Percentiles rank a stretch among this genome's conserved stretches.
phyloP scores from a whole-genome alignment of 35 echinoderm and acorn worm species.

The Stichopus chloronotus region DNA sequence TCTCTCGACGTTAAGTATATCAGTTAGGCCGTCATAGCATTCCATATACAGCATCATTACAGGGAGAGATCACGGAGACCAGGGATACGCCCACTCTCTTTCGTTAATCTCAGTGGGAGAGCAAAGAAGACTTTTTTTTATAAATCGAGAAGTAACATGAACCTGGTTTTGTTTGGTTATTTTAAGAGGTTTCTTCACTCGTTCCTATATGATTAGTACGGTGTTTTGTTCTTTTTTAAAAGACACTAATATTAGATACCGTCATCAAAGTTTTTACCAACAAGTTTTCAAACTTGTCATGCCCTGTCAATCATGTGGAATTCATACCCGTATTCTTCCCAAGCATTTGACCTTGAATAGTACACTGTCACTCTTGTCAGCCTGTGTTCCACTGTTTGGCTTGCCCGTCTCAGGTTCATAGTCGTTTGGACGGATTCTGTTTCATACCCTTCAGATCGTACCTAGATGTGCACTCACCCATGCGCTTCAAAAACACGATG shows the following conservation, averaged over 20 bases:
- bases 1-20: no score
- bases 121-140: neutral
- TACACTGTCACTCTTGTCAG: neutral
- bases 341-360: conserved; percentile 26
- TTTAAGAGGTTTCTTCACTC: neutral
- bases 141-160: neutral
- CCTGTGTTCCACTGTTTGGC: neutral
- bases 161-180: neutral
- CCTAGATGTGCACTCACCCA: no score
- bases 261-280: neutral
- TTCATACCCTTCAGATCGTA: neutral
- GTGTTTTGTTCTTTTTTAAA: neutral
- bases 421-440: neutral
- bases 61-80: no score
- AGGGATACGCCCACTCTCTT: neutral
- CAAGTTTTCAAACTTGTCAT: neutral
- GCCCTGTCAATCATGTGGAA: neutral
- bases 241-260: neutral
- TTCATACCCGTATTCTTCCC: neutral
- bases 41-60: no score
- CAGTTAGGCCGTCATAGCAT: no score
- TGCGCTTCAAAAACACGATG: no score
- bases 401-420: neutral
- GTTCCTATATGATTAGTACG: neutral
- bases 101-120: neutral